Base-by-base conservation (phyloP, 1,140 invertebrate species). In the Platorchestia sp. region DNA sequence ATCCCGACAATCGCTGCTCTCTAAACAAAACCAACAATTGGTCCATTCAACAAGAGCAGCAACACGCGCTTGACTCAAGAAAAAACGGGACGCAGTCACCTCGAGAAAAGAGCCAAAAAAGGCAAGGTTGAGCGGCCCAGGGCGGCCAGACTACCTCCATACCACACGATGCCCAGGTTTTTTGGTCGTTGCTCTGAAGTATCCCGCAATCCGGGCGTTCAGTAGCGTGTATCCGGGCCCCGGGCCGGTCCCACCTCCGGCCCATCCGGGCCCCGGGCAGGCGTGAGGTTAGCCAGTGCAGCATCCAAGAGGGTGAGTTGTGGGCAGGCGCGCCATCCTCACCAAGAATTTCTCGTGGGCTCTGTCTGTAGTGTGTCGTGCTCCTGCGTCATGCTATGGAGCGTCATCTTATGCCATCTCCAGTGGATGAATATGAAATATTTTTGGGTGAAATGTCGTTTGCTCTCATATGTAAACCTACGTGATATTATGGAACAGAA, bases 171-270 rank as follows among this genome's bases (percentile, higher is more conserved):
- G 87, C 41, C 41, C 87, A 42, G 87, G 87, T 89, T 89, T 89
- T 89, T 89, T 89, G 41, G 41, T 42, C 41, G 36, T 89, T 89
- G 27, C 27, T 89, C 87, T 45, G 6, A 93, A 93, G 91, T 93
- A 47, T 93, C 91, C 91, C 45, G 45, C 45, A 93, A 93, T 93
- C 45, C 45, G 43, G 44, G 44, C 3, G 91, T 93, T 93, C 91
- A 93, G 91, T 93, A 93, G 91, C 91, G 91, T 93, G 91, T 47
- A 93, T 93, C 91, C 91, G 91, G 91, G 91, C 91, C 91, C 44
- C 0, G 10, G 91, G 91, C 91, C 10, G 41, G 91, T 42, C 43
- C 43, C 6, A 93, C 91, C 45, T 47, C 91, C 6, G 91, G 91
- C 91, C 43, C 91, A 45, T 93, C 91, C 91, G 91, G 43, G 91